Percentiles rank a stretch among this genome's conserved stretches.
Conservation (phyloP, 2,888 invertebrate species). For the Archips xylosteana region DNA sequence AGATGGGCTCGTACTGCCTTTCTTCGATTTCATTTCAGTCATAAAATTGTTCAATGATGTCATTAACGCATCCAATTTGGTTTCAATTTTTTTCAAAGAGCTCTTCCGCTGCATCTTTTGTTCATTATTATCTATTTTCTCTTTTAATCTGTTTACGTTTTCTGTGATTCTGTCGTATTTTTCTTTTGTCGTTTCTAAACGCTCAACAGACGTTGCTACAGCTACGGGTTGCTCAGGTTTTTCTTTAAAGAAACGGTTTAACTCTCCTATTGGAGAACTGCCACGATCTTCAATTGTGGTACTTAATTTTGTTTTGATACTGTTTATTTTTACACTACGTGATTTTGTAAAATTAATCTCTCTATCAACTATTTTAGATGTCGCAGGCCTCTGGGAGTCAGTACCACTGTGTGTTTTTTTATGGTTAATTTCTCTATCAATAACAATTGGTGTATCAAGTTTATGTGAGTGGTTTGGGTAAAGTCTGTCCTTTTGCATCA, state of each 20-base stretch:
- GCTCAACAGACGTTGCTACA: neutral
- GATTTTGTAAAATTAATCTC: neutral
- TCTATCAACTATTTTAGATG: neutral
- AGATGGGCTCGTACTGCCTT: neutral
- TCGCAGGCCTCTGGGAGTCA: neutral
- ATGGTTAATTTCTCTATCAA: neutral
- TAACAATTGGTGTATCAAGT: neutral
- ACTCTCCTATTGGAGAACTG: neutral
- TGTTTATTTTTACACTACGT: neutral
- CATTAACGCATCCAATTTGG: constrained; percentile 64
- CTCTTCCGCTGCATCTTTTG: constrained; percentile 46
- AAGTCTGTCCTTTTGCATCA: constrained; percentile 51
- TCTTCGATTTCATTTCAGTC: constrained; percentile 54
- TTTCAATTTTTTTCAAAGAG: constrained; percentile 60
- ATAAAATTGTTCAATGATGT: constrained; percentile 63
- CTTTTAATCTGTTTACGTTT: constrained; percentile 51
- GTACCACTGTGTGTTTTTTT: neutral
- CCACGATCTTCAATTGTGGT: neutral
- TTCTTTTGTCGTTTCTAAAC: constrained; percentile 46
- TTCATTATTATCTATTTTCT: constrained; percentile 44
- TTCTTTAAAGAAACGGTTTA: constrained; percentile 30
- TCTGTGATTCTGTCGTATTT: constrained; percentile 47
- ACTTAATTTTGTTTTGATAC: neutral
- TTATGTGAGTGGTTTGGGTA: neutral
- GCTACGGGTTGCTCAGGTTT: neutral